These are phyloP conservation scores for Carassius auratus DNA, from an alignment of 2,113 vertebrate species.

Conservation along the genomic window DNA sequence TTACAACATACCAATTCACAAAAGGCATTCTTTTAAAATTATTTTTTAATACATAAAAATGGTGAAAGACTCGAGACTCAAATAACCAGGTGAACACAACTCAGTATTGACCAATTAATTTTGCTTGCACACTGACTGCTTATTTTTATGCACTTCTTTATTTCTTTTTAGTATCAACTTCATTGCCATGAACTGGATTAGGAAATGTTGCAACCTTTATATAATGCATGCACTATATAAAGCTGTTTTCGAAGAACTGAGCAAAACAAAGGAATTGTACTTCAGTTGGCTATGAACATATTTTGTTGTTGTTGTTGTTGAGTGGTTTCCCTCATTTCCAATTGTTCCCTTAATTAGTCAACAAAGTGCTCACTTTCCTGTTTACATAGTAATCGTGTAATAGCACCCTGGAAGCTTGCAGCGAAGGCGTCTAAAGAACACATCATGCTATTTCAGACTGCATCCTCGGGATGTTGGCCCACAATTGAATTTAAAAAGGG, in stretches of 20 bases:
- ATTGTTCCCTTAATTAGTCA: conserved; percentile 16
- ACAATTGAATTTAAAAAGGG: conserved; percentile 64
- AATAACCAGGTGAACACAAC: too few species aligned
- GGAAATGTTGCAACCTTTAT: neutral
- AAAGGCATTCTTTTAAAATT: too few species aligned
- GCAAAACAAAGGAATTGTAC: neutral
- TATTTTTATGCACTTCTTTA: too few species aligned
- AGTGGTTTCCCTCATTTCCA: neutral
- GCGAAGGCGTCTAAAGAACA: conserved; percentile 52
- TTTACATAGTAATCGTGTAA: conserved; percentile 67
- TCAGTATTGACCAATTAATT: neutral
- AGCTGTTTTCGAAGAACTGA: neutral
- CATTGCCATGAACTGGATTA: neutral
- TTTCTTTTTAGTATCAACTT: neutral
- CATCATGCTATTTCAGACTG: conserved; percentile 59
- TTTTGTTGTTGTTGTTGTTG: neutral
- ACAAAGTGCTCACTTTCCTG: conserved; percentile 61
- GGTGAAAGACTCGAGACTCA: too few species aligned
- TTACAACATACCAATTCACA: too few species aligned
- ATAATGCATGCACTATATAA: neutral
- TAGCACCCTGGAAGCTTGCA: conserved; percentile 59
- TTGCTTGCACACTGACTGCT: neutral
- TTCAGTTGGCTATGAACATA: neutral
- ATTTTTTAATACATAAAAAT: neutral
- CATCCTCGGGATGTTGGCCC: conserved; percentile 74